Conservation (phyloP, 37 sponge, comb jelly and placozoan species). For the Cladorhizidae sp. region DNA sequence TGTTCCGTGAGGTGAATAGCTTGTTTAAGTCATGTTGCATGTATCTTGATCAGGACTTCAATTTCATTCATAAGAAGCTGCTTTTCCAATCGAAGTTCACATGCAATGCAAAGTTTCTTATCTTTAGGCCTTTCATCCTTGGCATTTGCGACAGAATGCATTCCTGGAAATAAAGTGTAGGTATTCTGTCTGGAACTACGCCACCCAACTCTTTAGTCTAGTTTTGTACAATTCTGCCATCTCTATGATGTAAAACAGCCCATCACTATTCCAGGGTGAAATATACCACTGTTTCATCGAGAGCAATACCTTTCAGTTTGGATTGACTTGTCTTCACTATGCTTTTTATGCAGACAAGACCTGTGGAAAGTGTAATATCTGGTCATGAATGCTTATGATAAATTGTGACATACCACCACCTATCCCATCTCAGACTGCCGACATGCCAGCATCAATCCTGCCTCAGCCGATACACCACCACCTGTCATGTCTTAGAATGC, state of each 20-base stretch:
- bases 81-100: background rate
- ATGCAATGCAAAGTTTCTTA: slow-evolving; percentile 2
- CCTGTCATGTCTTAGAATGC: too few relatives aligned
- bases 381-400: slow-evolving; percentile 2
- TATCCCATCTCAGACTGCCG: too few relatives aligned
- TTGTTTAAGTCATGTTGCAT: slow-evolving; percentile 1
- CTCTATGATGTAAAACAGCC: background rate
- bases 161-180: background rate
- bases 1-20: background rate
- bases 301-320: background rate
- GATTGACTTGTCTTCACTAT: background rate
- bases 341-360: background rate
- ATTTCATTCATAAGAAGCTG: background rate
- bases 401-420: too few relatives aligned
- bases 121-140: background rate
- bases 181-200: background rate
- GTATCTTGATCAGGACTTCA: background rate
- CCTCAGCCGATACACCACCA: too few relatives aligned
- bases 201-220: background rate
- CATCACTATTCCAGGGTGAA: background rate
- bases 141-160: background rate
- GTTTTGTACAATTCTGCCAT: background rate
- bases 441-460: too few relatives aligned
- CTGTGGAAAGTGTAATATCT: slow-evolving; percentile 1
- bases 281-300: background rate